A percentile compares a stretch with the other conserved stretches of the same genome.
phyloP scores from a whole-genome alignment of 1,140 invertebrate species.

The Drosophila ogumai region DNA sequence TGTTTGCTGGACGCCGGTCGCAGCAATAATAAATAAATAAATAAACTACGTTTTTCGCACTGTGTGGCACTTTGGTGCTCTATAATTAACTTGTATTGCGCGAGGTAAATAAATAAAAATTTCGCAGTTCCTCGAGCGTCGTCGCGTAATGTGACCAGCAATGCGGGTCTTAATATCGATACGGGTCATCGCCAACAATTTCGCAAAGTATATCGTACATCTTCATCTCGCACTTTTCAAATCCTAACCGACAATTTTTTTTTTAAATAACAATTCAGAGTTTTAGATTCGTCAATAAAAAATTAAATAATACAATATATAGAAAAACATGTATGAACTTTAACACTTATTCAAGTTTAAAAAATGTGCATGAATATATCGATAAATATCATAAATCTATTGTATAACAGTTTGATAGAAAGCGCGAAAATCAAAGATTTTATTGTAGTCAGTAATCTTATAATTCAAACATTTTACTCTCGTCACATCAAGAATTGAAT shows the following conservation, averaged over 20 bases:
- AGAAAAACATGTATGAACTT: no score
- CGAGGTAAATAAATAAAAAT: conserved; percentile 66
- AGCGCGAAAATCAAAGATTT: background rate
- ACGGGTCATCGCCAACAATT: background rate
- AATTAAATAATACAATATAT: no score
- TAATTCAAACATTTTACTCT: background rate
- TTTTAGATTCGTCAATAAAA: no score
- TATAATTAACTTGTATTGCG: conserved; percentile 27
- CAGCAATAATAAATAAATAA: conserved; percentile 44
- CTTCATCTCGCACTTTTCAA: no score
- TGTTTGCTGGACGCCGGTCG: conserved; percentile 14
- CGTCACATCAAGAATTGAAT: background rate
- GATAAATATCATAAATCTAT: no score
- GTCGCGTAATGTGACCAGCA: conserved; percentile 26
- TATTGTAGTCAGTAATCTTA: no score
- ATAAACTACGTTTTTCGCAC: conserved; percentile 4
- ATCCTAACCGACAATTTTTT: no score
- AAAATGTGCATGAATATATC: no score
- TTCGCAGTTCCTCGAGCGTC: conserved; percentile 32
- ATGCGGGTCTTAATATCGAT: background rate
- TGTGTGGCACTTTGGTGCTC: conserved; percentile 27
- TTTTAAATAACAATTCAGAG: no score
- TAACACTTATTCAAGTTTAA: no score
- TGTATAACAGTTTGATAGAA: no score
- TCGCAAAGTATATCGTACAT: background rate